Evolutionary conservation across 2,888 invertebrate species (phyloP).

Genomic region (Conops quadrifasciatus): DNA sequence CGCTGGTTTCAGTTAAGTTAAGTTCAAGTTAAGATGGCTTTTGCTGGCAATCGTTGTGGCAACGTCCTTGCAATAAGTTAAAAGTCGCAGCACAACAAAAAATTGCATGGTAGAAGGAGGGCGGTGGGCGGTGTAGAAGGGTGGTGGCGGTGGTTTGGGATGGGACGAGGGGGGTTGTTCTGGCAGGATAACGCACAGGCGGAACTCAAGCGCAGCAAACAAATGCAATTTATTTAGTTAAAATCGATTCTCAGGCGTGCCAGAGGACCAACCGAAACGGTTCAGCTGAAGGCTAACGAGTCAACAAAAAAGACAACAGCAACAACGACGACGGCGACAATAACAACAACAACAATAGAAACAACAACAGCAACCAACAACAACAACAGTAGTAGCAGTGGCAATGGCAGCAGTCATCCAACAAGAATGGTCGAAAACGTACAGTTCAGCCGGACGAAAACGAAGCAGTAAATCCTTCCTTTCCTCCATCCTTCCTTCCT

Average conservation of each 20-base stretch:
- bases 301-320: neutral
- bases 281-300: neutral
- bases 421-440: neutral
- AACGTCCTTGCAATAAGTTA: too few relatives aligned
- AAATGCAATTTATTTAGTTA: constrained; percentile 4
- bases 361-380: constrained; percentile 1
- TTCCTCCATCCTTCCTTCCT: neutral
- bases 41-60: too few relatives aligned
- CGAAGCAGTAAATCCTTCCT: constrained; percentile 9
- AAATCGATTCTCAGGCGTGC: neutral
- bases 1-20: too few relatives aligned
- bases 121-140: neutral
- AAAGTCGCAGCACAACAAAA: neutral
- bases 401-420: constrained; percentile 2
- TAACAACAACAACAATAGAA: neutral
- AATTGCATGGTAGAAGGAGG: neutral
- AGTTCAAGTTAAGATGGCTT: too few relatives aligned
- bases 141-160: too few relatives aligned
- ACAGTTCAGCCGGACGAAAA: neutral
- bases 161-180: too few relatives aligned
- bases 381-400: neutral
- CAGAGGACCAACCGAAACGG: too few relatives aligned
- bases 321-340: constrained; percentile 12
- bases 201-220: too few relatives aligned
- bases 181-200: too few relatives aligned